Conservation (phyloP, 2,888 invertebrate genomes). For the Sarcophaga rosellei region DNA sequence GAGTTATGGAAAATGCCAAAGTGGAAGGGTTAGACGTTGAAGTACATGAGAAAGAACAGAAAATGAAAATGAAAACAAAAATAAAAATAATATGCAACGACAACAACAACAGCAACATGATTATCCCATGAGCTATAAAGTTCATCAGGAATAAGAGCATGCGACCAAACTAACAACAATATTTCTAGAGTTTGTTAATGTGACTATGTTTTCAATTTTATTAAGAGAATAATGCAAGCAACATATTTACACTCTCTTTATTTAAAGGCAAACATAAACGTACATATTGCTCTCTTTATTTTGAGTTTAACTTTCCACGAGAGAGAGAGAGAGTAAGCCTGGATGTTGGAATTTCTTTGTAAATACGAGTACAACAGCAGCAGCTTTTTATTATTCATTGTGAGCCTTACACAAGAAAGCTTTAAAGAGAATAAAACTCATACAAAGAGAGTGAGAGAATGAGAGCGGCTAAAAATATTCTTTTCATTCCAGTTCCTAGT, state of each 20-base stretch:
- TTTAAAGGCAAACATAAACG: background rate
- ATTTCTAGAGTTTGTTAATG: too few relatives aligned
- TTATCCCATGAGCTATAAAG: background rate
- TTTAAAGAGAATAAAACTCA: too few relatives aligned
- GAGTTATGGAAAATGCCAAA: constrained; percentile 61
- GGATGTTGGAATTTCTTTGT: background rate
- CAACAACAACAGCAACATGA: constrained; percentile 4
- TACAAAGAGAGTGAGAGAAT: too few relatives aligned
- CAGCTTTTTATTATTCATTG: too few relatives aligned
- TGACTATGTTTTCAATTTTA: too few relatives aligned
- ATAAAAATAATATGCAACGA: constrained; percentile 15
- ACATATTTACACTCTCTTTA: too few relatives aligned
- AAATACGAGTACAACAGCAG: too few relatives aligned
- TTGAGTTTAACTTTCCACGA: background rate
- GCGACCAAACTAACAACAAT: too few relatives aligned
- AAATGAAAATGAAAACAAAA: background rate
- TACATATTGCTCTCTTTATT: background rate
- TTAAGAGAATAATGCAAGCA: too few relatives aligned
- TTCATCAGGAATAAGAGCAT: background rate
- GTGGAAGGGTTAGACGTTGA: constrained; percentile 54
- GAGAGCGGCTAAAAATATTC: too few relatives aligned
- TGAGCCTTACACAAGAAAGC: too few relatives aligned
- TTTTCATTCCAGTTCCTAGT: constrained; percentile 5
- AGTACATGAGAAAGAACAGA: constrained; percentile 14
- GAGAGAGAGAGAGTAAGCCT: constrained; percentile 18